Percentiles rank a stretch among this genome's conserved stretches.
phyloP scores from a whole-genome alignment of 2,113 vertebrate genomes.

The Verasper variegatus region DNA sequence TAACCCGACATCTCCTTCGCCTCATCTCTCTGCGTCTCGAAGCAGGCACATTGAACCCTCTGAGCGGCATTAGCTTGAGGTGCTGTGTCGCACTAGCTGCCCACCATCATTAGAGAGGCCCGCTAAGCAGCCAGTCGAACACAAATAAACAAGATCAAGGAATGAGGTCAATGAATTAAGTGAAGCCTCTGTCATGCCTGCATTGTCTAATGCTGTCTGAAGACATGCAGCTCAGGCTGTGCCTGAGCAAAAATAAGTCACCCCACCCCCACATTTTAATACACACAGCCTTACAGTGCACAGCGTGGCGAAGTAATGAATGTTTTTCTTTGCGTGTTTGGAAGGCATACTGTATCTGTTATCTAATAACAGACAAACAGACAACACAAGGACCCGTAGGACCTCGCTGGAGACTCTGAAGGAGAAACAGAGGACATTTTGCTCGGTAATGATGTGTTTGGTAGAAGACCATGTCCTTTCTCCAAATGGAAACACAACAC shows the following conservation, averaged over 20 bases:
- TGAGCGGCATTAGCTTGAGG: slow-evolving; percentile 26
- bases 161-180: slow-evolving; percentile 68
- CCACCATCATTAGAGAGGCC: slow-evolving; percentile 13
- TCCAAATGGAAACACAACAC: slow-evolving; percentile 30
- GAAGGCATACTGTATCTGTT: slow-evolving; percentile 13
- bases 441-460: slow-evolving; percentile 48
- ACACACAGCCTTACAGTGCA: slow-evolving; percentile 3
- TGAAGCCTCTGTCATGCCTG: slow-evolving; percentile 35
- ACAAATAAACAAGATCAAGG: slow-evolving; percentile 61
- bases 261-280: slow-evolving; percentile 15
- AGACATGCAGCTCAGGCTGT: slow-evolving; percentile 26
- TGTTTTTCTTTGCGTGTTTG: slow-evolving; percentile 19
- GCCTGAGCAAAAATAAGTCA: slow-evolving; percentile 21
- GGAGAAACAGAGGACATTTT: slow-evolving; percentile 50
- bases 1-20: slow-evolving; percentile 1
- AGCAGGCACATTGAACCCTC: slow-evolving; percentile 10
- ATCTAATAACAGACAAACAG: slow-evolving; percentile 24
- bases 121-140: slow-evolving; percentile 25
- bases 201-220: slow-evolving; percentile 47
- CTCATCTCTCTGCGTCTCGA: slow-evolving; percentile 5
- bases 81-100: slow-evolving; percentile 9
- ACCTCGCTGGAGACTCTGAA: slow-evolving; percentile 35
- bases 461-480: slow-evolving; percentile 17
- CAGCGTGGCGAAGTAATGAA: slow-evolving; percentile 25
- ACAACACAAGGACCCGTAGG: slow-evolving; percentile 34